A percentile compares a stretch with the other conserved stretches of the same genome.
Conservation (phyloP, 2,113 vertebrate genomes). For the Conger conger region DNA sequence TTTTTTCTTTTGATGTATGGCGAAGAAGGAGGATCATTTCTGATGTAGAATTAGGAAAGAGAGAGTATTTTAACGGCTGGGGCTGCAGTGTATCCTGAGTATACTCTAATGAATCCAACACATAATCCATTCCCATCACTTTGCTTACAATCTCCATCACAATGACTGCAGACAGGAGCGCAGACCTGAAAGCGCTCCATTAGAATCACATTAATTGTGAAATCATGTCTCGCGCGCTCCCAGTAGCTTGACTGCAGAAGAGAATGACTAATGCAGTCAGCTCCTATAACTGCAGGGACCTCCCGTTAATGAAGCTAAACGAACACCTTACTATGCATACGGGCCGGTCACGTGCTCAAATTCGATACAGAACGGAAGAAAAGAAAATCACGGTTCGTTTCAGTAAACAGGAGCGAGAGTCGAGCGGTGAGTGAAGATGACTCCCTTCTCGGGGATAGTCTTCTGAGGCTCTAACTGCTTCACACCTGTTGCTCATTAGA, state of each 20-base stretch:
- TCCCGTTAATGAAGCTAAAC: background rate
- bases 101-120: background rate
- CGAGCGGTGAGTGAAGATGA: background rate
- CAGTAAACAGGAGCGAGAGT: background rate
- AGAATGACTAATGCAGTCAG: background rate
- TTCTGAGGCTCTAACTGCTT: slow-evolving; percentile 1
- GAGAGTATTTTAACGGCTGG: too few relatives aligned
- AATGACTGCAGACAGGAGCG: background rate
- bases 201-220: background rate
- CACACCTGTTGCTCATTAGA: slow-evolving; percentile 11
- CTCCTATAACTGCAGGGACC: too few relatives aligned
- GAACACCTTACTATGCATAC: background rate
- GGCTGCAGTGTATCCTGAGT: too few relatives aligned
- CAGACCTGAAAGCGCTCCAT: background rate
- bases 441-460: background rate
- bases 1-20: background rate
- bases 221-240: background rate
- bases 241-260: background rate
- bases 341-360: background rate
- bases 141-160: background rate
- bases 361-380: too few relatives aligned
- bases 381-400: background rate
- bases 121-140: background rate
- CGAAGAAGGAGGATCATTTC: background rate
- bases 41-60: too few relatives aligned